Evolutionary conservation across 1,140 invertebrate genomes (phyloP).

Genomic region (Pogonus chalceus): DNA sequence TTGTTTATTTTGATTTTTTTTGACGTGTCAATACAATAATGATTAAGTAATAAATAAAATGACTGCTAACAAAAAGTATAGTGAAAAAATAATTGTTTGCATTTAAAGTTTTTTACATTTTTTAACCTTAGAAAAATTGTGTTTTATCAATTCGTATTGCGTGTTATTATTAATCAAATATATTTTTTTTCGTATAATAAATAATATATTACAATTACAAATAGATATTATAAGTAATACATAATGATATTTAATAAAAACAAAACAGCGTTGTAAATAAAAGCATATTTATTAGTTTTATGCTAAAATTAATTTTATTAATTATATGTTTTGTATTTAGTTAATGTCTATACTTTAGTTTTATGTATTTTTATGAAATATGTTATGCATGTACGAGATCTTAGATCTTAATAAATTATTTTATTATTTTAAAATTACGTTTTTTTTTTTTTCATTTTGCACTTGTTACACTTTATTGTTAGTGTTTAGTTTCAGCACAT

Average conservation of each 20-base stretch:
- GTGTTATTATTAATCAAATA: constrained; percentile 1
- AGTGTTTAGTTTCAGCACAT: constrained; percentile 3
- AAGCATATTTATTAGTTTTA: constrained; percentile 1
- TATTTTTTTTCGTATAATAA: background rate
- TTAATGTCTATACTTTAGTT: constrained; percentile 3
- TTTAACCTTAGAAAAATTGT: too few species aligned
- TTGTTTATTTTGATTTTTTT: background rate
- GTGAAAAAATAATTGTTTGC: background rate
- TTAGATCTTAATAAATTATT: constrained; percentile 7
- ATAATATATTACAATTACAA: too few species aligned
- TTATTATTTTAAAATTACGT: constrained; percentile 5
- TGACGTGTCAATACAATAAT: background rate
- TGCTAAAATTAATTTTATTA: constrained; percentile 6
- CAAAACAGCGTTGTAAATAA: background rate
- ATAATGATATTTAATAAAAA: constrained; percentile 4
- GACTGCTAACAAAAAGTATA: background rate
- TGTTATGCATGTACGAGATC: constrained; percentile 4
- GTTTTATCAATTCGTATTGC: background rate
- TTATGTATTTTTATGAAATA: constrained; percentile 1
- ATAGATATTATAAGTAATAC: background rate
- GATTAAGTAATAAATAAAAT: background rate
- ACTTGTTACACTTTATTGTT: background rate
- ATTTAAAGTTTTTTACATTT: background rate
- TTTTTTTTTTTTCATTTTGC: background rate
- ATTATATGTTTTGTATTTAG: constrained; percentile 5